These are phyloP conservation scores for Coremacera marginata DNA, from an alignment of 2,888 invertebrate genomes.

Conservation along the genomic window DNA sequence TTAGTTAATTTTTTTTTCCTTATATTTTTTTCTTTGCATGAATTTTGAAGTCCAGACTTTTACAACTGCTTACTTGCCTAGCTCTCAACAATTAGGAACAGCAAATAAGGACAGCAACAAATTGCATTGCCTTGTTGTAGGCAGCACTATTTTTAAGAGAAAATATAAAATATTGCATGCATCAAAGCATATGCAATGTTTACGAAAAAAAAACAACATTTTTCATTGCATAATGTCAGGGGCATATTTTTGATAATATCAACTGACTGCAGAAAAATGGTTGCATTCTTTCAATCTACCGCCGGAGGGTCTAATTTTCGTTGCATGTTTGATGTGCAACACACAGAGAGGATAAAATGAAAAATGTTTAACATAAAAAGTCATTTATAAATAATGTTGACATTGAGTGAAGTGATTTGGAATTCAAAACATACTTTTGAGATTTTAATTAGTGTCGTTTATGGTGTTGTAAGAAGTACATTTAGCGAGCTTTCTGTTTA, in stretches of 20 bases:
- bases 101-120: constrained; percentile 29
- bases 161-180: background rate
- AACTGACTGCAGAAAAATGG: constrained; percentile 39
- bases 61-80: constrained; percentile 47
- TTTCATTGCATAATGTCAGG: constrained; percentile 50
- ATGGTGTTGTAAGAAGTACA: background rate
- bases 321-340: constrained; percentile 11
- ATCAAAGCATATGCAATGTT: background rate
- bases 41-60: background rate
- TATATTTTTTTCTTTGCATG: constrained; percentile 8
- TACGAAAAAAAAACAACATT: background rate
- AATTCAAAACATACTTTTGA: constrained; percentile 51
- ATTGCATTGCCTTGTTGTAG: constrained; percentile 10
- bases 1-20: constrained; percentile 9
- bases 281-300: constrained; percentile 24
- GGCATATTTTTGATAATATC: constrained; percentile 51
- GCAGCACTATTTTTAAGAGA: background rate
- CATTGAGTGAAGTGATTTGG: constrained; percentile 38
- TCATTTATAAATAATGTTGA: constrained; percentile 40
- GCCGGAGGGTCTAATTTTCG: constrained; percentile 22
- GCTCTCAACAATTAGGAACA: constrained; percentile 48
- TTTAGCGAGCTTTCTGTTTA: too few relatives aligned
- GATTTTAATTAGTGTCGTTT: background rate
- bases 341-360: background rate
- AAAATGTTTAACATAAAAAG: constrained; percentile 21